Base-by-base conservation (phyloP, 1,140 invertebrate genomes). In the Eciton burchellii region DNA sequence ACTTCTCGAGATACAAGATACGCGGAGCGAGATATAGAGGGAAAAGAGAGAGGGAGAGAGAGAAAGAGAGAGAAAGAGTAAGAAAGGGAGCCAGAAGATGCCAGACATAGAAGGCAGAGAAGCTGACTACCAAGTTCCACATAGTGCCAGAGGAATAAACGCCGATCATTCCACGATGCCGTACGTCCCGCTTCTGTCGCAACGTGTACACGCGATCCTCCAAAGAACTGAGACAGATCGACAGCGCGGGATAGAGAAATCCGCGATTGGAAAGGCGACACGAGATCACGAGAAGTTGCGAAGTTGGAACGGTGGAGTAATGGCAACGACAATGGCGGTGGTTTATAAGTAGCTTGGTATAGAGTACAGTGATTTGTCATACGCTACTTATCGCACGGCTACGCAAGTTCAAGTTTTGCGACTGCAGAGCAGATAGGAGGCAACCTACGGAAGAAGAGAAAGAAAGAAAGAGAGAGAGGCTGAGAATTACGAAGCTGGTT, bases 371-470 rank as follows among this genome's bases (percentile, higher is more conserved):
- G 45, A 71, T 66, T 72, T 63, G 35, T 81, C 52, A 62, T 73
- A 74, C 56, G 57, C 54, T 66, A 83, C 70, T 84, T 79, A 66
- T 54, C 41, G 49, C 47, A 72, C 54, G 60, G 45, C 60, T 81
- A 86, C 52, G 45, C 65, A 79, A 68, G 49, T 84, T 65, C n/a
- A 66, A 72, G 41, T 62, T 65, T 70, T 29, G 60, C 65, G 73
- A 86, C 79, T 85, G 77, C 83, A 85, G 77, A 86, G 83, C 76
- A 35, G 52, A 72, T n/a, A 86, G 60, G 29, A 84, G 72, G 56
- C 60, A 74, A 68, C 54, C 85, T 76, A 82, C 71, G 57, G 60
- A 68, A 77, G 47, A 57, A 26, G 45, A 54, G 43, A 73, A 24
- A 65, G 35, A 45, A 12, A 54, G 19, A 57, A 49, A 71, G 19